These are phyloP conservation scores for Latrodectus hesperus DNA, from an alignment of 2,888 invertebrate species.

Conservation along the genomic window DNA sequence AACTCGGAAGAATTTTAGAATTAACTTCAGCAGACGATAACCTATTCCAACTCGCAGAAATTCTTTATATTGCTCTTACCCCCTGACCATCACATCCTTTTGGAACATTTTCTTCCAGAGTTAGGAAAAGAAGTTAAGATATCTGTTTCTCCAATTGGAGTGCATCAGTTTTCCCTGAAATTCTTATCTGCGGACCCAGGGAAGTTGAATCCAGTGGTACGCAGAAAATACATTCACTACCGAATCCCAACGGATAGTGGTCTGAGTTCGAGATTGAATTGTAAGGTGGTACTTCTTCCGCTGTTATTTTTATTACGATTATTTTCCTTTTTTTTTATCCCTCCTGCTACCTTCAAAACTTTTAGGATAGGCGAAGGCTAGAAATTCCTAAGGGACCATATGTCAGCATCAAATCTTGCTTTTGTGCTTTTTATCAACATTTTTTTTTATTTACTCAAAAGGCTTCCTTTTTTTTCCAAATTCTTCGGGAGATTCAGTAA, in stretches of 20 bases:
- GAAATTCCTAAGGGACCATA: conserved; percentile 38
- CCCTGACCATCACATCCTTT: background rate
- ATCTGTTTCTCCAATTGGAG: background rate
- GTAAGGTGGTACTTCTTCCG: conserved; percentile 16
- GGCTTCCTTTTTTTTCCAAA: background rate
- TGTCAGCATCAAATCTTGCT: conserved; percentile 57
- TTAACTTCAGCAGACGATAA: background rate
- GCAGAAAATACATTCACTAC: conserved; percentile 35
- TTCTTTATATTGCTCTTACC: background rate
- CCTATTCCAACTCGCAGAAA: background rate
- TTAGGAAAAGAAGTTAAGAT: background rate
- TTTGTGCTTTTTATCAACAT: conserved; percentile 48
- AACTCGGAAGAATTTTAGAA: background rate
- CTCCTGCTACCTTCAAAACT: conserved; percentile 25
- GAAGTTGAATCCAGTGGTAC: conserved; percentile 7
- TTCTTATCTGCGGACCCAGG: background rate
- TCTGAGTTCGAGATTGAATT: conserved; percentile 37
- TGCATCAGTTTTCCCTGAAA: background rate
- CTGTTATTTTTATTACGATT: conserved; percentile 17
- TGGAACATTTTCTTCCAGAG: background rate
- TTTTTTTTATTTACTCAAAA: conserved; percentile 8
- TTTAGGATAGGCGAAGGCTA: conserved; percentile 26
- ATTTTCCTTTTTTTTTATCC: conserved; percentile 11
- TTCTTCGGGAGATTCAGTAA: background rate
- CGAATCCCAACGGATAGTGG: conserved; percentile 27